These are phyloP conservation scores for Sapajus apella DNA, from an alignment of 2,113 vertebrate genomes.

Conservation along the genomic window DNA sequence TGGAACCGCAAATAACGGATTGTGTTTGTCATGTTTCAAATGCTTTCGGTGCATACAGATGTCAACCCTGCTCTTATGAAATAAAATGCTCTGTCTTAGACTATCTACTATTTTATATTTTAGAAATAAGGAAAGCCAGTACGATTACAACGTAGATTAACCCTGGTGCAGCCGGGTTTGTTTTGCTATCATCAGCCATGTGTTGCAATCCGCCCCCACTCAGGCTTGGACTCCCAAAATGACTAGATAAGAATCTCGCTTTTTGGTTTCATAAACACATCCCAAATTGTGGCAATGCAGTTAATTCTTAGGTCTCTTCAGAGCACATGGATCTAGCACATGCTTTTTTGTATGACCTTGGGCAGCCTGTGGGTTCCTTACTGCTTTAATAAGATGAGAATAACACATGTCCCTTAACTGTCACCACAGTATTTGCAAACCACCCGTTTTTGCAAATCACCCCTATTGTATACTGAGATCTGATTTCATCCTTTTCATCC, in stretches of 20 bases:
- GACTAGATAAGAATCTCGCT: conserved; percentile 62
- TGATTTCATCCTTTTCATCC: conserved; percentile 40
- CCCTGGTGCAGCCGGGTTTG: neutral
- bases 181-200: conserved; percentile 50
- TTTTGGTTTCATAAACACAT: conserved; percentile 58
- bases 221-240: conserved; percentile 29
- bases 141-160: neutral
- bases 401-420: conserved; percentile 20
- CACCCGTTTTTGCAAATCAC: neutral
- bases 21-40: conserved; percentile 23
- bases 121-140: conserved; percentile 14
- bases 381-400: neutral
- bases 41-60: neutral
- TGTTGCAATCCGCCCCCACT: conserved; percentile 48
- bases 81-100: neutral
- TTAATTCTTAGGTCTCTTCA: neutral
- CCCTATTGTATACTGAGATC: neutral
- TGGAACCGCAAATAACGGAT: neutral
- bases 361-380: neutral
- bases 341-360: conserved; percentile 66
- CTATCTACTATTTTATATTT: neutral
- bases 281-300: conserved; percentile 22
- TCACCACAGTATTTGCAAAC: neutral
- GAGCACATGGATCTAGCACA: neutral
- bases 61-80: neutral